These are phyloP conservation scores for Stenopsyche tienmushanensis DNA, from an alignment of 1,140 invertebrate genomes.

Conservation along the genomic window DNA sequence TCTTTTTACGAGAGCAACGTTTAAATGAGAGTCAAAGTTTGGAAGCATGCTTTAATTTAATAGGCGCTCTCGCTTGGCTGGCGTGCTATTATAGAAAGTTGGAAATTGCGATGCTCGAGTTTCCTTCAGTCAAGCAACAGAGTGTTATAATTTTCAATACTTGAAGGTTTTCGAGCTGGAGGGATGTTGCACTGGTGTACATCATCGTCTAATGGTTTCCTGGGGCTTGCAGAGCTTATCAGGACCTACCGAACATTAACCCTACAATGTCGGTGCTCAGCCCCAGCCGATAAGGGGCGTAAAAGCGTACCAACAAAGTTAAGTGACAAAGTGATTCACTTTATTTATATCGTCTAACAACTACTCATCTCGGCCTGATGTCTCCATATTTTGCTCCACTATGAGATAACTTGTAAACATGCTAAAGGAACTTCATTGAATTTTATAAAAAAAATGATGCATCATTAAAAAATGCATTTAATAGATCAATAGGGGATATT, in stretches of 20 bases:
- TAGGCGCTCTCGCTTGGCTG: too few relatives aligned
- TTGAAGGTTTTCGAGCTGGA: not conserved
- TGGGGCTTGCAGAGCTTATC: slow-evolving; percentile 3
- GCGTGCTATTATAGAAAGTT: too few relatives aligned
- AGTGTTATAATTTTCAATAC: not conserved
- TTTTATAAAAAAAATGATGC: too few relatives aligned
- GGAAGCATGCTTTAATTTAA: too few relatives aligned
- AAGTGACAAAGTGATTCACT: not conserved
- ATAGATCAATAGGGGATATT: too few relatives aligned
- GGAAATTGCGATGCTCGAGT: not conserved
- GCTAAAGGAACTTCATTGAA: too few relatives aligned
- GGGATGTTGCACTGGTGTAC: slow-evolving; percentile 11
- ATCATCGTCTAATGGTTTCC: slow-evolving; percentile 14
- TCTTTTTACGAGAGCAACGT: too few relatives aligned
- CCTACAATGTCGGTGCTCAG: not conserved
- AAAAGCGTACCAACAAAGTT: slow-evolving; percentile 4
- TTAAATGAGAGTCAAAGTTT: too few relatives aligned
- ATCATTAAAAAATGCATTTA: too few relatives aligned
- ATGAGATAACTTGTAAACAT: too few relatives aligned
- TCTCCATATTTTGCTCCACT: not conserved
- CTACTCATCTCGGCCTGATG: not conserved
- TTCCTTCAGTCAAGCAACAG: not conserved
- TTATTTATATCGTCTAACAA: slow-evolving; percentile 10
- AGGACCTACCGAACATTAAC: slow-evolving; percentile 8
- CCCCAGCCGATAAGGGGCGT: not conserved